Evolutionary conservation across 2,113 vertebrate species (phyloP), one percentile per base, ranked within the genome.

Genomic region (Leucoraja erinaceus): DNA sequence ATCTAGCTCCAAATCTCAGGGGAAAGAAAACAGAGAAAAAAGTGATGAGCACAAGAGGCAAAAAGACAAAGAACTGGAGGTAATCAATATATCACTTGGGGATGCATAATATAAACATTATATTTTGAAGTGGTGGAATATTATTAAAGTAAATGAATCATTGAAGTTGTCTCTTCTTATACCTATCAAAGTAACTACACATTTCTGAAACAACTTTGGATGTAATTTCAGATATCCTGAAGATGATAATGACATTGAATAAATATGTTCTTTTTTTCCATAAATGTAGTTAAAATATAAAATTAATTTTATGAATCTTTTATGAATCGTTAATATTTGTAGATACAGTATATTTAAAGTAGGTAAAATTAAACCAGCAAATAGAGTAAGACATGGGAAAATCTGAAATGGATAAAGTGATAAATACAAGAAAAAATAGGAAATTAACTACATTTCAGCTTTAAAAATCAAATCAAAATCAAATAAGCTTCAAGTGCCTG

Each of bases 21-120:
- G 97, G 91, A 95, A 95, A 91, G 97, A 98, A 93, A 97, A 96
- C 68, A 96, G 95, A 94, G 96, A 95, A 14, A 93, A 94, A 90
- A 96, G 94, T 74, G 96, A 96, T 28, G 95, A 95, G n/a, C 92
- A 93, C 18, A 95, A 96, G 68, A 93, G 4, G 14, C 96, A 83
- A 0, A 94, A 66, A 14, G 96, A 97, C 5, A 95, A 94, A 95
- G 97, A 98, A 91, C 90, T 72, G 20, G 90, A 91, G 90, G 90
- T 91, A 74, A 91, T 68, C 6, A 66, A 20, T 66, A 38, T 63
- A 4, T 88, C 22, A 18, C 28, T 31, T 5, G 1, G 47, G 8
- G 5, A 25, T 83, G 79, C 9, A 28, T 25, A 28, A 83, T 56
- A 25, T 22, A 22, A 38, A 20, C 5, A 81, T 56, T n/a, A n/a